Conservation (phyloP, 37 sponge, comb jelly and placozoan genomes). For the Halichondria panicea region DNA sequence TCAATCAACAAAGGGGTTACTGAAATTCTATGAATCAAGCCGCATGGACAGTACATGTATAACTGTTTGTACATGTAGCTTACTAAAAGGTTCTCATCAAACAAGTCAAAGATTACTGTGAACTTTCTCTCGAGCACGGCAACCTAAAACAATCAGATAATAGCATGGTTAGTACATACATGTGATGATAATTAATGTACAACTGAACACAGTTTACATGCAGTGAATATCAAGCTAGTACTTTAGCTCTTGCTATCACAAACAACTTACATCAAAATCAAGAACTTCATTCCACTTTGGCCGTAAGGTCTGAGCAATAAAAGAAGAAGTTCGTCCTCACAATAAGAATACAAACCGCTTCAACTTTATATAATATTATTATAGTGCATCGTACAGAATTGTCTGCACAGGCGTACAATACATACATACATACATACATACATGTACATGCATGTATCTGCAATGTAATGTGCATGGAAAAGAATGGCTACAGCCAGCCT, state of each 20-base stretch:
- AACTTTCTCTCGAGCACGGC: too few species aligned
- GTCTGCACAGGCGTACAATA: too few species aligned
- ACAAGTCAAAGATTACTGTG: conserved; percentile 45
- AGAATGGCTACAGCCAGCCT: too few species aligned
- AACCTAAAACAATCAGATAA: too few species aligned
- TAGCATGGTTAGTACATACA: too few species aligned
- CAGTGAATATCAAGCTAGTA: neutral
- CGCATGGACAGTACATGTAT: too few species aligned
- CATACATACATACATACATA: too few species aligned
- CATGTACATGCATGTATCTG: too few species aligned
- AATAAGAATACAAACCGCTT: neutral
- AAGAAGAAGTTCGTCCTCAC: neutral
- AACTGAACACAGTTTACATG: neutral
- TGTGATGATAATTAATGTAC: neutral
- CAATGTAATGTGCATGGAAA: too few species aligned
- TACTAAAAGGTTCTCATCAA: conserved; percentile 64
- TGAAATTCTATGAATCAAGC: too few species aligned
- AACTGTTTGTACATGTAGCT: conserved; percentile 3
- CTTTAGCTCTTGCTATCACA: neutral
- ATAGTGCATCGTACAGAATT: too few species aligned
- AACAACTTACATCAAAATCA: conserved; percentile 32
- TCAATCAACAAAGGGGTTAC: neutral
- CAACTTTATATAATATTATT: too few species aligned
- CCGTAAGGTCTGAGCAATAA: conserved; percentile 38
- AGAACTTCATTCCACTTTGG: conserved; percentile 57